A percentile compares a stretch with the other conserved stretches of the same genome.
phyloP scores from a whole-genome alignment of 2,888 invertebrate species.

The Oegoconia quadripuncta region DNA sequence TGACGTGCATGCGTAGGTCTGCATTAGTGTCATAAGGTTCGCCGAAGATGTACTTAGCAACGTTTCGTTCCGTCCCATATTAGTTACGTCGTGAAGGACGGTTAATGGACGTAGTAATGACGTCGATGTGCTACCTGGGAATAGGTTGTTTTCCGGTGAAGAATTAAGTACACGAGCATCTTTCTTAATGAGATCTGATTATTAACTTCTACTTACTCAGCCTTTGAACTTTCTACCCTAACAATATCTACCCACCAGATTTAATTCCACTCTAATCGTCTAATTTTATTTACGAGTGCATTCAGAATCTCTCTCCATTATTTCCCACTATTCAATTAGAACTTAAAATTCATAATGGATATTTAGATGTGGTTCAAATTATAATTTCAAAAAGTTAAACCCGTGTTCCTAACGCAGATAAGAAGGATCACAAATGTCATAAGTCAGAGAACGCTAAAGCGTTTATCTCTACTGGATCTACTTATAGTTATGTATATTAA shows the following conservation, averaged over 20 bases:
- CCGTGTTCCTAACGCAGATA: constrained; percentile 25
- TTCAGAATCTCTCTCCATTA: constrained; percentile 1
- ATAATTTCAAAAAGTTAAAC: background rate
- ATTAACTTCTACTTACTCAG: constrained; percentile 21
- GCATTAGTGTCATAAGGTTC: too few relatives aligned
- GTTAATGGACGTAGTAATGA: too few relatives aligned
- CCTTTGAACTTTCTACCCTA: constrained; percentile 28
- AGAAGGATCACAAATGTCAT: constrained; percentile 42
- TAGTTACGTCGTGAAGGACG: too few relatives aligned
- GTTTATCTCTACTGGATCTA: constrained; percentile 30
- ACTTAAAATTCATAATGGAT: too few relatives aligned
- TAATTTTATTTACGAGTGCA: too few relatives aligned
- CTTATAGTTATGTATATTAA: constrained; percentile 18
- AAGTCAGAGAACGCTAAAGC: constrained; percentile 53
- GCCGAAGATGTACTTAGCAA: too few relatives aligned
- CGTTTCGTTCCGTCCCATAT: too few relatives aligned
- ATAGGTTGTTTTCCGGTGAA: too few relatives aligned
- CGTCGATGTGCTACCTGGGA: too few relatives aligned
- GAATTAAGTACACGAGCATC: too few relatives aligned
- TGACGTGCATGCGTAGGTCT: too few relatives aligned
- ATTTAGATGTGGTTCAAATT: background rate
- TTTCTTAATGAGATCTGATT: too few relatives aligned
- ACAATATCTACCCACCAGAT: background rate
- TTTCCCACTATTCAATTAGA: background rate
- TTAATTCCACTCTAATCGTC: background rate